Evolutionary conservation across 1,140 invertebrate genomes (phyloP).

Genomic region (Diorhabda sublineata): DNA sequence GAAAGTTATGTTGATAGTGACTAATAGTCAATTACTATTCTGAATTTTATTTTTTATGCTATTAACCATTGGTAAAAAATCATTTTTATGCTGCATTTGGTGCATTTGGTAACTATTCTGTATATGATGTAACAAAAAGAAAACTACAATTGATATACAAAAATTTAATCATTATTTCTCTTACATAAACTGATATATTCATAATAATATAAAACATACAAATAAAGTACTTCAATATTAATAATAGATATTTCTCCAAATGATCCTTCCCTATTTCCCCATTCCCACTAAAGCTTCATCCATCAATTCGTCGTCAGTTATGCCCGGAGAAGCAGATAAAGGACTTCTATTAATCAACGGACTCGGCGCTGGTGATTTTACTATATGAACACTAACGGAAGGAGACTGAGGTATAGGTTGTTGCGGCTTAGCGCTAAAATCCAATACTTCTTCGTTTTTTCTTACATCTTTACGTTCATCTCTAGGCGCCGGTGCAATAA

Average conservation of each 20-base stretch:
- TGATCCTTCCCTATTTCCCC: constrained; percentile 51
- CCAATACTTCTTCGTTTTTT: constrained; percentile 34
- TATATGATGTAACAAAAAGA: no score
- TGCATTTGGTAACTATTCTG: no score
- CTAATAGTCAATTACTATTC: no score
- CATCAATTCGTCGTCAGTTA: constrained; percentile 85
- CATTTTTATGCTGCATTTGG: no score
- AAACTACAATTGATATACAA: no score
- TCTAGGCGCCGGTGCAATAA: constrained; percentile 36
- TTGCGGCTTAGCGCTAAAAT: constrained; percentile 33
- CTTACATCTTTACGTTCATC: constrained; percentile 34
- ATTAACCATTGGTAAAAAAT: no score
- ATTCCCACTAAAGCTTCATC: constrained; percentile 78
- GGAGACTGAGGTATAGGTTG: constrained; percentile 58
- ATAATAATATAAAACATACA: no score
- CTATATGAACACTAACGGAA: constrained; percentile 70
- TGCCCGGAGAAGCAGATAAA: constrained; percentile 72
- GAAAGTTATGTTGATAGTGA: no score
- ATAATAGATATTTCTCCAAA: neutral
- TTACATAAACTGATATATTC: no score
- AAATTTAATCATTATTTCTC: no score
- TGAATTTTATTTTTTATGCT: no score
- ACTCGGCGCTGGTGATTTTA: constrained; percentile 72
- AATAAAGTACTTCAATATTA: no score
- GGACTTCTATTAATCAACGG: constrained; percentile 54